Base-by-base conservation (phyloP, 2,113 vertebrate genomes). In the Glaucomys volans region DNA sequence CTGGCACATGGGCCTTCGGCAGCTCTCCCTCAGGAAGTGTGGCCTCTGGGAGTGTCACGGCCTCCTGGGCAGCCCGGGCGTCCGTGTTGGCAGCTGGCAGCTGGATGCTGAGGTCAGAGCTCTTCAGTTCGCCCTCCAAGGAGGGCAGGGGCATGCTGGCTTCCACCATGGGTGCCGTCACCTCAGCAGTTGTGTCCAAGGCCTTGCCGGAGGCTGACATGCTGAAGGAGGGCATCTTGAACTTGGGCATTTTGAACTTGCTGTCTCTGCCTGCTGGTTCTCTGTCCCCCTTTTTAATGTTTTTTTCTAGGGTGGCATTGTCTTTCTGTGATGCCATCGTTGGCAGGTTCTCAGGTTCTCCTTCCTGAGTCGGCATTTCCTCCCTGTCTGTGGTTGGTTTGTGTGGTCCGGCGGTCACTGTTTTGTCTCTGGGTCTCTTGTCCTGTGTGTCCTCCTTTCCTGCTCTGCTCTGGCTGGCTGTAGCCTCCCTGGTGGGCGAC, bases 161-260 rank as follows among this genome's bases (percentile, higher is more conserved):
- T 4, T 85, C 30, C 0, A 47, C 5, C 54, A 22, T 57, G 54
- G 54, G 54, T 0, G 0, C 5, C 7, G 20, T 22, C 54, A 57
- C 54, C 20, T 5, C 8, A 7, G 26, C 0, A 0, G 28, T 17
- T 0, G 0, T 3, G 1, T 93, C 77, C 2, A 0, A 0, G 0
- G 26, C 0, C 47, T 5, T 86, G 3, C 97, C 92, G 50, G 75
- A 81, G 20, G 47, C 40, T 1, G 98, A 98, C 93, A 96, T 90
- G 4, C 96, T 94, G 35, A 52, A 84, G 0, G 0, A 93, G 0
- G 97, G 97, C 94, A 97, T 96, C 47, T 81, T 94, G 6, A 98
- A 85, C 50, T 92, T 5, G 52, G 96, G 18, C 88, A 74, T 95
- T 92, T 97, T 97, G 1, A 98, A 90, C 0, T 96, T 7, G 37